A percentile compares a stretch with the other conserved stretches of the same genome.
Evolutionary conservation across 2,888 invertebrate genomes (phyloP).

Genomic region (Tanypteryx hageni): DNA sequence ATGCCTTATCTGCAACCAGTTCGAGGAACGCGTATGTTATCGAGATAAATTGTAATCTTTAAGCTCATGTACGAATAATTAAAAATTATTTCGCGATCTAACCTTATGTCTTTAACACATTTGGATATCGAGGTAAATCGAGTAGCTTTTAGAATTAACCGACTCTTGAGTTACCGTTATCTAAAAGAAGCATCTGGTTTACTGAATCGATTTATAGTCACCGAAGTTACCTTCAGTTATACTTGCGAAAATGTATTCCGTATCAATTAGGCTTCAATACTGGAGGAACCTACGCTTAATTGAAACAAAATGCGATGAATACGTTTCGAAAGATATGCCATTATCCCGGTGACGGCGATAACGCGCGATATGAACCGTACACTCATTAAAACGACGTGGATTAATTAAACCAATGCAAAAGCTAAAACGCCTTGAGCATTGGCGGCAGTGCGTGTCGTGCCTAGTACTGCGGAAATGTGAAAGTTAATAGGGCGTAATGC

Average conservation of each 20-base stretch:
- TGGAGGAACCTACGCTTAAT: background rate
- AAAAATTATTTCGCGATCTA: no score
- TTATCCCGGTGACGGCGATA: background rate
- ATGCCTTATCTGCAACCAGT: no score
- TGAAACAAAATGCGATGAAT: background rate
- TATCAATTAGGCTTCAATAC: background rate
- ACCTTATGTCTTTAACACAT: no score
- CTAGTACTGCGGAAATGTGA: conserved; percentile 13
- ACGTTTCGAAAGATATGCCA: background rate
- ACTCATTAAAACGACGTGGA: background rate
- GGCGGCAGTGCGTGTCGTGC: background rate
- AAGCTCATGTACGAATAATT: no score
- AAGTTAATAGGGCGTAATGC: conserved; percentile 24
- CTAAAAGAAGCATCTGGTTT: no score
- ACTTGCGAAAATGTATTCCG: background rate
- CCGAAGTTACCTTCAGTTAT: no score
- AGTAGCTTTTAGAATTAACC: no score
- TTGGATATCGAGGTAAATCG: no score
- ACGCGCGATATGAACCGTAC: background rate
- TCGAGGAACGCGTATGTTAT: no score
- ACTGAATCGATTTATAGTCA: no score
- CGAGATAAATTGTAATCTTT: no score
- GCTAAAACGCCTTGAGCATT: background rate
- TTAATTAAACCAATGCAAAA: background rate
- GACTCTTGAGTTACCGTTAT: no score